phyloP scores from a whole-genome alignment of 2,797 vertebrate species.

The Anabacerthia variegaticeps region DNA sequence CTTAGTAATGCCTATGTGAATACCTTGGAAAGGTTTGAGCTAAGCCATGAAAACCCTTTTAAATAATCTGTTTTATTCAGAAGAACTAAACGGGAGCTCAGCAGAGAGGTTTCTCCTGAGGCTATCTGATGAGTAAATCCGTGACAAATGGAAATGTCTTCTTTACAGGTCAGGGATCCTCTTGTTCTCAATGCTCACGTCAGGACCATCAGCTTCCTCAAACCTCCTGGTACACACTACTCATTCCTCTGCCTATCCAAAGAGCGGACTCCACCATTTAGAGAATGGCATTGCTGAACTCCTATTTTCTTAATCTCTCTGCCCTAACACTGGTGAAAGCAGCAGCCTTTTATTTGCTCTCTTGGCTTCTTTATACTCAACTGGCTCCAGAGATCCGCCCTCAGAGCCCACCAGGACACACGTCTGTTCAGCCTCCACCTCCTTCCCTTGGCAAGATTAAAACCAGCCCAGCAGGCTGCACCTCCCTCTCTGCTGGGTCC shows the following conservation, averaged over 20 bases:
- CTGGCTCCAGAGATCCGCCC: conserved; percentile 54
- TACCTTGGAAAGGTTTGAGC: neutral
- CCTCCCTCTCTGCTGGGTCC: conserved; percentile 51
- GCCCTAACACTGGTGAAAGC: neutral
- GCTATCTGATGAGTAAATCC: neutral
- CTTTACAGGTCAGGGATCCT: neutral
- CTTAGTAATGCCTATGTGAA: neutral
- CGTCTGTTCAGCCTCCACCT: conserved; percentile 59
- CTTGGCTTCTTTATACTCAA: conserved; percentile 42
- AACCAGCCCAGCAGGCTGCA: neutral
- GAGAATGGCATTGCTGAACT: neutral
- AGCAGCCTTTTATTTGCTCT: neutral
- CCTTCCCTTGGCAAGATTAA: conserved; percentile 59
- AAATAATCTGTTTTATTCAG: neutral
- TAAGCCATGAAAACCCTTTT: neutral
- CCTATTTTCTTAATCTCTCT: neutral
- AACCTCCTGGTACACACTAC: neutral
- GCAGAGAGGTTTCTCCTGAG: neutral
- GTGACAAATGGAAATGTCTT: neutral
- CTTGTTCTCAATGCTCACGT: neutral
- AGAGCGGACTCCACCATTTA: neutral
- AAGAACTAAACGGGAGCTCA: neutral
- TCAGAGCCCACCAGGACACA: conserved; percentile 30
- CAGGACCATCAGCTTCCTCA: neutral
- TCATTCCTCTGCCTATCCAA: neutral